Conservation (phyloP, 2,888 invertebrate species). For the Platynereis dumerilii region DNA sequence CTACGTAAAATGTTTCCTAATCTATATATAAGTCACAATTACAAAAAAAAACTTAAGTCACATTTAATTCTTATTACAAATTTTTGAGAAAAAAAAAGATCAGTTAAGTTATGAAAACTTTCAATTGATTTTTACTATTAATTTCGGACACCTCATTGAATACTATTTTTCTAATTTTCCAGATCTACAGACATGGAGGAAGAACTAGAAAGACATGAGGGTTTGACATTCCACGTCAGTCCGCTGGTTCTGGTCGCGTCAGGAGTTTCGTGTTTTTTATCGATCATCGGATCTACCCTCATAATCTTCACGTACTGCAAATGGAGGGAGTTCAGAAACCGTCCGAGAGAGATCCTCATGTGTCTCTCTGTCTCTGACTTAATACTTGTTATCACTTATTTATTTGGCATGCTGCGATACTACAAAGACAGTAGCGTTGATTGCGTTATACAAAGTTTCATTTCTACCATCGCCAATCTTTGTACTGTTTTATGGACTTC, state of each 20-base stretch:
- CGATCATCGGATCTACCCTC: not conserved
- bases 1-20: no score
- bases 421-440: not conserved
- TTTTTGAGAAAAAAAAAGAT: no score
- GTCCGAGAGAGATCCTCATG: not conserved
- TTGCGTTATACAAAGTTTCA: slow-evolving; percentile 5
- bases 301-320: slow-evolving; percentile 4
- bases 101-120: no score
- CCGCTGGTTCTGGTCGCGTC: not conserved
- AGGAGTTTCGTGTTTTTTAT: not conserved
- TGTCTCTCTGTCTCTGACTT: slow-evolving; percentile 6
- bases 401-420: not conserved
- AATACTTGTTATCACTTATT: not conserved
- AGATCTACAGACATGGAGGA: no score
- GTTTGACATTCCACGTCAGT: not conserved
- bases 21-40: no score
- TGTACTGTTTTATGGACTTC: not conserved
- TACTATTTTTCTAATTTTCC: no score
- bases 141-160: no score
- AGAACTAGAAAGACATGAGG: no score
- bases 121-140: no score
- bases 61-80: no score
- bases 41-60: no score
- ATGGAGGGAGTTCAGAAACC: slow-evolving; percentile 1
- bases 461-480: not conserved